Evolutionary conservation across 2,888 invertebrate genomes (phyloP), one percentile per base, ranked within the genome.

Genomic region (Trilocha varians): DNA sequence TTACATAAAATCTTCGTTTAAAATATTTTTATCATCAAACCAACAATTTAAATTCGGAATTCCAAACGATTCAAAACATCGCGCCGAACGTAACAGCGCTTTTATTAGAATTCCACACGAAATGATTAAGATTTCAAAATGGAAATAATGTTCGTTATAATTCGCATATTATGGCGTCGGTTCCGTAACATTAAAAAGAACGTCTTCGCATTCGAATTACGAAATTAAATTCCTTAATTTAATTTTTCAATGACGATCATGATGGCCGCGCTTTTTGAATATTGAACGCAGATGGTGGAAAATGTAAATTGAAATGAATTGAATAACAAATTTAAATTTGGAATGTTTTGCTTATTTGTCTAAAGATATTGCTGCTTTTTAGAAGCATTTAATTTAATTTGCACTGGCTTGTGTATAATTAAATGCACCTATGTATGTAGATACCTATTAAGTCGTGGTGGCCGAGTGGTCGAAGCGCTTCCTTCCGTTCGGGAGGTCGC

Each of bases 191-290:
- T 25, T 25, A 38, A 38, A 18, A 38, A 38, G 32, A 38, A 15
- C 38, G 38, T 38, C 55, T 58, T 46, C 52, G 68, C 67, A 72
- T 74, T 67, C 62, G 63, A 72, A 76, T 72, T 61, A 62, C 63
- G 55, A 67, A 74, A 74, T 77, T 74, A 70, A 73, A 74, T 72
- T 70, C 58, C 60, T 25, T 53, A 70, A 72, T 76, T 70, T 67
- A 65, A 75, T 71, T 70, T 74, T 62, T 70, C 63, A 70, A 60
- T 64, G 65, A 57, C 16, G 38, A 18, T 35, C 65, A 64, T 64
- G 59, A 62, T 62, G 60, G 61, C 60, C 59, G 58, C 57, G 63
- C 65, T 25, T 25, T 25, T 25, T 5, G 25, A 5, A 25, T 25
- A 25, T 25, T 11, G 25, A 9, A 18, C 8, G n/a, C n/a, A n/a